A percentile compares a stretch with the other conserved stretches of the same genome.
Evolutionary conservation across 2,797 vertebrate species (phyloP).

Genomic region (Trachops cirrhosus): DNA sequence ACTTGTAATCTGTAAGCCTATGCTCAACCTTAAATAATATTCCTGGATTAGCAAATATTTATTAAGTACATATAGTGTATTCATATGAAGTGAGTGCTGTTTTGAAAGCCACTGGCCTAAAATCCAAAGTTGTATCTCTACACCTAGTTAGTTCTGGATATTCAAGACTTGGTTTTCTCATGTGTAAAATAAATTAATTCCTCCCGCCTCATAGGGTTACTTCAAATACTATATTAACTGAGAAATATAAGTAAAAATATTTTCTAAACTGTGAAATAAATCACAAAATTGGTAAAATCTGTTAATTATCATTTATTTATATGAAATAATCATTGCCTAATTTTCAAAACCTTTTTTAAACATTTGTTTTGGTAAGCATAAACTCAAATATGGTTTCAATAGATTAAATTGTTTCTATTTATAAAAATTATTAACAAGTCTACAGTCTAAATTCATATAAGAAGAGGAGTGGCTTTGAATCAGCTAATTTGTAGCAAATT

Average conservation of each 20-base stretch:
- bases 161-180: background rate
- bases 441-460: background rate
- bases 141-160: background rate
- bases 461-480: background rate
- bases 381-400: conserved; percentile 15
- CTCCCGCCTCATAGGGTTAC: background rate
- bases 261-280: conserved; percentile 19
- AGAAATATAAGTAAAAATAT: background rate
- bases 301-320: background rate
- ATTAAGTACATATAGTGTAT: background rate
- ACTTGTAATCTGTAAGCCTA: background rate
- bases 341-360: conserved; percentile 22
- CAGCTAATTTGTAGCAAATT: conserved; percentile 17
- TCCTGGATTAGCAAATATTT: background rate
- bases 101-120: background rate
- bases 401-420: background rate
- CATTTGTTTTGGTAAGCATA: background rate
- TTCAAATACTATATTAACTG: background rate
- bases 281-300: background rate
- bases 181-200: conserved; percentile 17
- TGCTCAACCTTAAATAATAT: background rate
- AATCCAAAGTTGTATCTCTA: background rate
- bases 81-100: background rate
- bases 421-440: background rate
- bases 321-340: conserved; percentile 26